Conservation (phyloP, 2,888 invertebrate genomes). For the Netelia inedita region DNA sequence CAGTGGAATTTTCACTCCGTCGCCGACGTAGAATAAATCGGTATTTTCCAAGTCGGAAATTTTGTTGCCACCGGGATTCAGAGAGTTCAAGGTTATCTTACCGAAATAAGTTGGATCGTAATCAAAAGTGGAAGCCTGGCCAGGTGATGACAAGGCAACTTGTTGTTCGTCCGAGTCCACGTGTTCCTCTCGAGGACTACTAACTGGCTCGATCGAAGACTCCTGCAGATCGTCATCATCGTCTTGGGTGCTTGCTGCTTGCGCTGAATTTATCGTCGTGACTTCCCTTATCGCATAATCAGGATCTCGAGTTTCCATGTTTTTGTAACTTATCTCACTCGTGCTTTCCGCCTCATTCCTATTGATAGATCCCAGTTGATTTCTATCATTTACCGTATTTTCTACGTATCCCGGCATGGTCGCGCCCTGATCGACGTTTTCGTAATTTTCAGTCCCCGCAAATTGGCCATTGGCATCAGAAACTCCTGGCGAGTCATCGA, state of each 20-base stretch:
- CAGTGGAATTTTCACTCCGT: conserved; percentile 79
- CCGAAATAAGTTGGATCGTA: conserved; percentile 63
- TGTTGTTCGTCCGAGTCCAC: conserved; percentile 19
- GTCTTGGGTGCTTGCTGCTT: conserved; percentile 4
- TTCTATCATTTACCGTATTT: background rate
- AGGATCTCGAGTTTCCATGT: background rate
- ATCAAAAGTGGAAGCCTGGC: conserved; percentile 6
- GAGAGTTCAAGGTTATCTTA: conserved; percentile 45
- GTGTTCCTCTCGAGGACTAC: background rate
- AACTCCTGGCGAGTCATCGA: background rate
- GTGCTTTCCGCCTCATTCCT: background rate
- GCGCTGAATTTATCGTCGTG: background rate
- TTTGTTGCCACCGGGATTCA: conserved; percentile 13
- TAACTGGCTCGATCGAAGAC: background rate
- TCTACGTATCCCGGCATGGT: background rate
- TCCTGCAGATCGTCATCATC: background rate
- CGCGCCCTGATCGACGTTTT: background rate
- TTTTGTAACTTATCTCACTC: background rate
- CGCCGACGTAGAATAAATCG: conserved; percentile 79
- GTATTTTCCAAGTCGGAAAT: conserved; percentile 69
- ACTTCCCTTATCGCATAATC: background rate
- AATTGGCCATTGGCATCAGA: background rate
- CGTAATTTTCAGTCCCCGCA: background rate
- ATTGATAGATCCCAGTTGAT: background rate
- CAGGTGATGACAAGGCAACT: conserved; percentile 9